Evolutionary conservation across 2,888 invertebrate genomes (phyloP), one percentile per base, ranked within the genome.

Genomic region (Stegana nigrithorax): DNA sequence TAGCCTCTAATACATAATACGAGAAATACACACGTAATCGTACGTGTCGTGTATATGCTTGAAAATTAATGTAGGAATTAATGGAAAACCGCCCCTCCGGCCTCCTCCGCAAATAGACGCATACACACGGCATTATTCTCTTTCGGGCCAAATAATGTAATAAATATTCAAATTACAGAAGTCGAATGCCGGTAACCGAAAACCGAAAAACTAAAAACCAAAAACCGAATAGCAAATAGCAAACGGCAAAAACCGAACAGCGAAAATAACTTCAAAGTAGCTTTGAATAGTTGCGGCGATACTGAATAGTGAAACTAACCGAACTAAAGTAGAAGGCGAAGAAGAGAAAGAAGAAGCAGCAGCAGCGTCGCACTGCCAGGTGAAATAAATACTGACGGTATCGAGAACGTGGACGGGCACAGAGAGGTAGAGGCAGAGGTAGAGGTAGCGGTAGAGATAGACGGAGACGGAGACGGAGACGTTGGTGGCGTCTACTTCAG

Each of bases 91-190:
- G 50, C 23, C 50, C 6, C 25, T 14, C 12, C 21, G 23, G 32
- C 32, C 32, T 2, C 32, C 10, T 5, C 10, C 4, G 14, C 14
- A 36, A 36, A 10, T 36, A 36, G 10, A 6, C 10, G 14, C n/a
- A 36, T n/a, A 36, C 10, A 36, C n/a, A 47, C 8, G 23, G 12
- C n/a, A 6, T n/a, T 23, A 14, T 14, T 25, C 5, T 12, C 12
- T 7, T 2, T n/a, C 26, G 26, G n/a, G 53, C 53, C 53, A 55
- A 55, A 78, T 75, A 72, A 76, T 70, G 78, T 76, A 76, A 76
- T 76, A 76, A 76, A 76, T 76, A 76, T 76, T 76, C 76, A 76
- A 76, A 76, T 78, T 76, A 76, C 72, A 69, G 61, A 53, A 32
- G 53, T 14, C 50, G 50, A 12, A 21, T 17, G 27, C 12, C 19